Conservation (phyloP, 92 coral and sea anemone species). For the Palythoa caribaeorum region DNA sequence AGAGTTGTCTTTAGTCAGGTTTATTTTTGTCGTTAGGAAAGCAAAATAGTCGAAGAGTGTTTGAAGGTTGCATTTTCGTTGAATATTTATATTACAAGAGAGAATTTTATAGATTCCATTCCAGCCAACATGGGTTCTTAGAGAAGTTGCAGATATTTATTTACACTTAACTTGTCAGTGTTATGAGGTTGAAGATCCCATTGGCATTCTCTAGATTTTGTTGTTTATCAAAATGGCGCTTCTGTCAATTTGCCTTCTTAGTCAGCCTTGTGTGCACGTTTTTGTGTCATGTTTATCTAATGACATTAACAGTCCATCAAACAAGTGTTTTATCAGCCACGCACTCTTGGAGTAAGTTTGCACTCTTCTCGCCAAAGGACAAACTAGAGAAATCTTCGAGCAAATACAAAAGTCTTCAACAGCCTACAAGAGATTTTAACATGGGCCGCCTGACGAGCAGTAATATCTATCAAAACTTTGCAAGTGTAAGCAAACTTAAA, state of each 20-base stretch:
- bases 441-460: constrained; percentile 6
- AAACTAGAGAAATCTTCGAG: neutral
- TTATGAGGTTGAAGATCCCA: too few species aligned
- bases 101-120: too few species aligned
- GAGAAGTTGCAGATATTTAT: too few species aligned
- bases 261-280: constrained; percentile 20
- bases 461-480: too few species aligned
- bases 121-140: too few species aligned
- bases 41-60: too few species aligned
- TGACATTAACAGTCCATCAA: neutral
- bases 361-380: neutral
- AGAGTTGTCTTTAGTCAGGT: too few species aligned
- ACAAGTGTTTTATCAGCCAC: neutral
- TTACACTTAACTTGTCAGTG: too few species aligned
- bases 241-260: constrained; percentile 19
- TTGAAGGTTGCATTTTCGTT: too few species aligned
- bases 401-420: neutral
- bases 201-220: neutral
- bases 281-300: constrained; percentile 5
- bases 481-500: too few species aligned
- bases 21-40: too few species aligned
- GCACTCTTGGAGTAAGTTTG: neutral
- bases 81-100: too few species aligned
- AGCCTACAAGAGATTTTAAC: neutral
- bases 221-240: constrained; percentile 31